Conservation (phyloP, 2,888 invertebrate genomes). For the Andrena trimmerana region DNA sequence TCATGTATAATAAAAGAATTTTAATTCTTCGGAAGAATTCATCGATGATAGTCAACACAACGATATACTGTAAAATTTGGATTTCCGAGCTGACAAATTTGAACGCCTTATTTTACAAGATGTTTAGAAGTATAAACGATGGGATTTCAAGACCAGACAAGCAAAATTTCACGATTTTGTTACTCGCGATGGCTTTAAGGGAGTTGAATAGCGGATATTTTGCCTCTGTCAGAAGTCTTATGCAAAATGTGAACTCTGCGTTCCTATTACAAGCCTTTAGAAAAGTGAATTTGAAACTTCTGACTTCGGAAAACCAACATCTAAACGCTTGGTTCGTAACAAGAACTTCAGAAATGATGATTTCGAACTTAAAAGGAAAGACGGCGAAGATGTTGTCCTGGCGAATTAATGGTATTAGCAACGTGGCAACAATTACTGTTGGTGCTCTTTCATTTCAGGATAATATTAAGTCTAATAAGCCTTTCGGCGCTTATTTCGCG, state of each 20-base stretch:
- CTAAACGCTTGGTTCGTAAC: constrained; percentile 56
- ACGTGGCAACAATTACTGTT: constrained; percentile 85
- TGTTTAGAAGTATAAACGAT: neutral
- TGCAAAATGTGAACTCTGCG: constrained; percentile 9
- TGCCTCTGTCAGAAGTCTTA: constrained; percentile 1
- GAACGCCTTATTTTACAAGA: neutral
- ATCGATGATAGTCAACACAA: neutral
- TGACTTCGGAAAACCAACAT: constrained; percentile 15
- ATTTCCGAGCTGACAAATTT: neutral
- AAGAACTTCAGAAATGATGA: constrained; percentile 58
- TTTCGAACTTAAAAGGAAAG: constrained; percentile 47
- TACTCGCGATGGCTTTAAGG: neutral
- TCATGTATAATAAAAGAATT: constrained; percentile 14
- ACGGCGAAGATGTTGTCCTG: constrained; percentile 74
- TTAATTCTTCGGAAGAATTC: constrained; percentile 5
- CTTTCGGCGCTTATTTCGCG: constrained; percentile 82
- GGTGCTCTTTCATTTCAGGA: constrained; percentile 86
- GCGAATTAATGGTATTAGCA: constrained; percentile 83
- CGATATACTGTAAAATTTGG: constrained; percentile 14
- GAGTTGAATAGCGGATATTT: neutral
- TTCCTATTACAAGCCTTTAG: constrained; percentile 20
- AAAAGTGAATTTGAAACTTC: constrained; percentile 12
- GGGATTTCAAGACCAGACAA: neutral
- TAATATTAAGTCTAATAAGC: constrained; percentile 84
- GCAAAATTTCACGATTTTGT: neutral